Base-by-base conservation (phyloP, 1,140 invertebrate species). In the Triops cancriformis region DNA sequence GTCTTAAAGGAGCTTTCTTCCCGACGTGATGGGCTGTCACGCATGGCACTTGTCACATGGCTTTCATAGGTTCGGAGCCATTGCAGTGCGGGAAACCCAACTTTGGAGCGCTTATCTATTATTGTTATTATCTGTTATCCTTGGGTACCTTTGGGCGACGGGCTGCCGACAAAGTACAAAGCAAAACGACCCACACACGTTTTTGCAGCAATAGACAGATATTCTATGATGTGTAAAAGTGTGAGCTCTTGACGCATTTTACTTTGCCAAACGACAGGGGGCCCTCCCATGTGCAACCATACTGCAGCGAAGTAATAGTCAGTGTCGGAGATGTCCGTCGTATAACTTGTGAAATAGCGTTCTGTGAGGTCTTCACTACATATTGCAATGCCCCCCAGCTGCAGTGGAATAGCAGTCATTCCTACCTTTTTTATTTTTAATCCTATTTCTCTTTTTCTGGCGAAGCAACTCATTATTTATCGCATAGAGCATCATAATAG, bases 161-260 rank as follows among this genome's bases (percentile, higher is more conserved):
- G n/a, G n/a, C n/a, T 64, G 51, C n/a, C 51, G 51, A 64, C 51
- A 64, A 64, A 64, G 51, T n/a, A 64, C 3, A 64, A n/a, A 1
- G 51, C 51, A 64, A 64, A 64, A 64, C 51, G 51, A 64, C 14
- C 14, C 0, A 9, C n/a, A 64, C 51, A 64, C 10, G 51, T 64
- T 64, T 37, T 64, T 64, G 51, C 51, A 64, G 51, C 14, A 23
- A 64, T 23, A 64, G 14, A 64, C 10, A 64, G 51, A 18, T 14
- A 64, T 64, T 64, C 51, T 64, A 64, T 18, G 51, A 64, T 64
- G 51, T 64, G 23, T 64, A 37, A 37, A 64, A 64, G 51, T 64
- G 51, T 64, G 51, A 64, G 51, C 18, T 64, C 51, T 64, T 64
- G 51, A 64, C 51, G 51, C 51, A 64, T 64, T 64, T 64, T 23